Evolutionary conservation across 2,113 vertebrate genomes (phyloP), one percentile per base, ranked within the genome.

Genomic region (Anas platyrhynchos): DNA sequence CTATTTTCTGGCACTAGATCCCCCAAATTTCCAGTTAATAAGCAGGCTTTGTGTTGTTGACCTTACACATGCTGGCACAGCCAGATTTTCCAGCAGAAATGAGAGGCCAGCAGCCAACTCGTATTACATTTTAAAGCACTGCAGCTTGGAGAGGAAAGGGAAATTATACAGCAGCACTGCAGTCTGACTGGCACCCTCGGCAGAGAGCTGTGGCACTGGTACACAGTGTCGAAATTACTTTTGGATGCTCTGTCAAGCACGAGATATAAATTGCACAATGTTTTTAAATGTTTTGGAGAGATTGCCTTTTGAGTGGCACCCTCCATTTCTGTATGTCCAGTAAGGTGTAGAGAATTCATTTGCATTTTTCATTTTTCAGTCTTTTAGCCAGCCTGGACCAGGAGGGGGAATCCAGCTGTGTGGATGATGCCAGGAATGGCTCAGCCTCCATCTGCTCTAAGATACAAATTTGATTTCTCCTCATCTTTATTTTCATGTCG

Each of bases 231-330:
- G 98, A 97, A 98, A 98, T 98, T 97, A 97, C 97, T 98, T 97
- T 94, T 96, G 97, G 98, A 98, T 91, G 98, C 98, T 98, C 98
- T 93, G 97, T 98, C 97, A 97, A 98, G 98, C 98, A 98, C 98
- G 89, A 96, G 98, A 98, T 98, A 97, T 97, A 97, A 98, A 98
- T 98, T 97, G 97, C 97, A 98, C 95, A 88, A 87, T 67, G 97
- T 97, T 98, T 97, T 98, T 95, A 98, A 98, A 96, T 85, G 96
- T 97, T 97, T 88, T 78, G 96, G 96, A 97, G 97, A 97, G 98
- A 98, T 97, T 98, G 97, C 96, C 97, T 98, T 98, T 96, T 98
- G 98, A 98, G 97, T 98, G 97, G 97, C 98, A 98, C 97, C 96
- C 96, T 97, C 97, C 96, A 96, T 98, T 96, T 95, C 88, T 58